Percentiles rank a stretch among this genome's conserved stretches.
phyloP scores from a whole-genome alignment of 2,113 vertebrate species.

The Sturnira hondurensis region DNA sequence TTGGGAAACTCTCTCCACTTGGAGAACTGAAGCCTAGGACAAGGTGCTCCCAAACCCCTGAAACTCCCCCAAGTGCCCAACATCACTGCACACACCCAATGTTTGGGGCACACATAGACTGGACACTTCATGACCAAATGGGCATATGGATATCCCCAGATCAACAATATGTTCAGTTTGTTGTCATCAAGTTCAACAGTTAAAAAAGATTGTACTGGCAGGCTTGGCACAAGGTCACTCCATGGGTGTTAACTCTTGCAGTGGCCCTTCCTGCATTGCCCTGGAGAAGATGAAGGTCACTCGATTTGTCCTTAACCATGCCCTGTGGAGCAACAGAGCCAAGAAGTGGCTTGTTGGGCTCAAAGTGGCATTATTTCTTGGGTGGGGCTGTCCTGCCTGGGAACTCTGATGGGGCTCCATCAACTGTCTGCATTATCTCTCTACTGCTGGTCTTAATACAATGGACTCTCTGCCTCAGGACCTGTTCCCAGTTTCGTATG shows the following conservation, averaged over 20 bases:
- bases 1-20: background rate
- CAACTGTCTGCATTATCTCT: background rate
- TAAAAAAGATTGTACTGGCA: background rate
- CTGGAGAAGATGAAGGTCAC: background rate
- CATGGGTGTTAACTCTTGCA: background rate
- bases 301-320: background rate
- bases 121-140: background rate
- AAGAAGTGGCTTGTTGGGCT: background rate
- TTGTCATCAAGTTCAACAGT: background rate
- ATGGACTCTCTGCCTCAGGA: background rate
- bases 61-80: background rate
- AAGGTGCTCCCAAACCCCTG: rapidly evolving
- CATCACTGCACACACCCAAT: rapidly evolving
- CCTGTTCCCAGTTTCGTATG: background rate
- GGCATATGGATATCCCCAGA: background rate
- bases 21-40: background rate
- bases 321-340: background rate
- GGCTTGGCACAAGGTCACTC: background rate
- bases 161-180: background rate
- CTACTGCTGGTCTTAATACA: background rate
- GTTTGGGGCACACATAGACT: background rate
- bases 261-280: background rate
- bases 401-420: background rate
- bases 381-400: background rate
- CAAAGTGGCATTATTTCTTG: background rate